These are phyloP conservation scores for Natator depressus DNA, from an alignment of 2,113 vertebrate species.

Conservation along the genomic window DNA sequence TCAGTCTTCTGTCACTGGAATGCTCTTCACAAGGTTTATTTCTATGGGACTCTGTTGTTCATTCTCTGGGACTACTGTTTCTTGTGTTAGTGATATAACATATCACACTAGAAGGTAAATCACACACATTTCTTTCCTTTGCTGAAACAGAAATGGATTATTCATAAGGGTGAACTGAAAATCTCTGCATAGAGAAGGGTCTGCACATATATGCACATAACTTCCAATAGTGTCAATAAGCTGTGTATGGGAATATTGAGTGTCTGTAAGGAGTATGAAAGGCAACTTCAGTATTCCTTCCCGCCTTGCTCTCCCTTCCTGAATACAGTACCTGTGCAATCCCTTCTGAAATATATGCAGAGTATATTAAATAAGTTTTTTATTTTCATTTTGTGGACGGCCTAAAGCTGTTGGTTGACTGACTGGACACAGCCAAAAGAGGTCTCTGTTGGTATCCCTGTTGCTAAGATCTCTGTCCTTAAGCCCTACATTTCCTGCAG, in stretches of 20 bases:
- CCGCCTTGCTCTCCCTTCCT: background rate
- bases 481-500: background rate
- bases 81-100: background rate
- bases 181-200: background rate
- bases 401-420: background rate
- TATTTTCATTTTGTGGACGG: background rate
- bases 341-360: background rate
- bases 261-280: background rate
- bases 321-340: background rate
- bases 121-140: background rate
- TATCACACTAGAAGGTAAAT: background rate
- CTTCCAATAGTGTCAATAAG: background rate
- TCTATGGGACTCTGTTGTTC: background rate
- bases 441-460: background rate
- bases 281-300: background rate
- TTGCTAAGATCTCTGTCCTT: background rate
- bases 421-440: background rate
- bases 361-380: background rate
- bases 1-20: background rate
- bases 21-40: background rate
- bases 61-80: background rate
- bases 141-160: background rate
- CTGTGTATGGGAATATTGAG: background rate
- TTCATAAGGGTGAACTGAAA: background rate
- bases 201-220: rapidly evolving